Percentiles rank a stretch among this genome's conserved stretches.
These are phyloP conservation scores for Sebastes iracundus DNA, from an alignment of 2,797 vertebrate genomes.

Conservation along the genomic window DNA sequence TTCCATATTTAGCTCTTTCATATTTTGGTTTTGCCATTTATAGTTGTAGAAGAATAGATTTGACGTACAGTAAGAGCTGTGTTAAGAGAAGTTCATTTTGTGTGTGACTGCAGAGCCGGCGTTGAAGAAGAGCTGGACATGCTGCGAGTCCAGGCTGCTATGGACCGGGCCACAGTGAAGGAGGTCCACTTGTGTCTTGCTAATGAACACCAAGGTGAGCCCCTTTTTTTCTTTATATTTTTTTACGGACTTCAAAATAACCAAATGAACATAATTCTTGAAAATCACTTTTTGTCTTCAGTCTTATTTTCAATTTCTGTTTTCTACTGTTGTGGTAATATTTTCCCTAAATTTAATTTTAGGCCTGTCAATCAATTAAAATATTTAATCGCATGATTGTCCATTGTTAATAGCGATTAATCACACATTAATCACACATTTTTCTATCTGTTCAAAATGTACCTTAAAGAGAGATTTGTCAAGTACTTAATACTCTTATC, in stretches of 20 bases:
- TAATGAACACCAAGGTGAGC: slow-evolving; percentile 81
- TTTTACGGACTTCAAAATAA: neutral
- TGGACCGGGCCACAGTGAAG: slow-evolving; percentile 84
- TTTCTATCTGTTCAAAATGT: too few species aligned
- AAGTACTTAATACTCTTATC: too few species aligned
- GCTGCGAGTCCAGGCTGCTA: slow-evolving; percentile 80
- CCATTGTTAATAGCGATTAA: too few species aligned
- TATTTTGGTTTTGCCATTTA: neutral
- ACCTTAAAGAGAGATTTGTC: too few species aligned
- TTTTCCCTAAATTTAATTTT: neutral
- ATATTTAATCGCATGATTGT: too few species aligned
- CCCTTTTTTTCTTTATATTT: neutral
- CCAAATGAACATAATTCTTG: neutral
- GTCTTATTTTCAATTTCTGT: neutral
- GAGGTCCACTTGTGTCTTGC: slow-evolving; percentile 81
- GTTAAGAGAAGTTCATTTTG: slow-evolving; percentile 7
- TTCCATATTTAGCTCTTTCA: neutral
- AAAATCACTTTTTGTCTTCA: neutral
- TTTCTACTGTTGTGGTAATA: neutral
- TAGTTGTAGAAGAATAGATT: neutral
- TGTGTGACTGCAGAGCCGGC: slow-evolving; percentile 77
- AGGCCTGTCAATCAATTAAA: too few species aligned
- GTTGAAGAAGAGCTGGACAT: slow-evolving; percentile 90
- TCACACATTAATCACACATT: too few species aligned
- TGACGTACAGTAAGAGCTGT: neutral